phyloP scores from a whole-genome alignment of 2,113 vertebrate genomes.

The Strigops habroptila region DNA sequence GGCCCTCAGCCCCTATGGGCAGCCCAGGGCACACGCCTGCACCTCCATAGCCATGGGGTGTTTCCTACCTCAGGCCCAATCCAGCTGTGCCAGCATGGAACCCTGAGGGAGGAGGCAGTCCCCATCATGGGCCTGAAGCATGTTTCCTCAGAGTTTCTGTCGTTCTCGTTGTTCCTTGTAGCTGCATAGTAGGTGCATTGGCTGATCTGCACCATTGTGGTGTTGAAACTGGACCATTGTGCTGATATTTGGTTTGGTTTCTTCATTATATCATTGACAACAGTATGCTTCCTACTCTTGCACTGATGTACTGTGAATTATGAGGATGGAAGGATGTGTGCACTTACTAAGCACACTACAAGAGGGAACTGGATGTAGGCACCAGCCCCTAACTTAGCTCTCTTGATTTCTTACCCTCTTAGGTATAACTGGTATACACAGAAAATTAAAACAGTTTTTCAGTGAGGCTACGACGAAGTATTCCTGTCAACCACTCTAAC shows the following conservation, averaged over 20 bases:
- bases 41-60: neutral
- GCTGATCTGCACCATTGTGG: neutral
- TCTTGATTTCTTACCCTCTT: neutral
- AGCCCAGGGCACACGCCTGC: neutral
- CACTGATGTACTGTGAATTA: accelerated
- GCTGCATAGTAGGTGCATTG: neutral
- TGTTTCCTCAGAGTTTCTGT: neutral
- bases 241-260: neutral
- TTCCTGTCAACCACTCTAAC: neutral
- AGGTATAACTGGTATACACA: neutral
- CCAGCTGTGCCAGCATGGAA: neutral
- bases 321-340: neutral
- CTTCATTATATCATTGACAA: neutral
- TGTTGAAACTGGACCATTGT: neutral
- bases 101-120: neutral
- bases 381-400: neutral
- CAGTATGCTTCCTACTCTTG: neutral
- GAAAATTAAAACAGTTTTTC: neutral
- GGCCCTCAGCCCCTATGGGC: neutral
- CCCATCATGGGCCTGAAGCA: neutral
- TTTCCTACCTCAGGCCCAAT: neutral
- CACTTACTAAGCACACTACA: neutral
- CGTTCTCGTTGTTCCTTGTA: neutral
- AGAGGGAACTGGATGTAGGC: neutral
- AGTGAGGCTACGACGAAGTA: neutral